phyloP scores from a whole-genome alignment of 2,113 vertebrate species.

The Otocyon megalotis region DNA sequence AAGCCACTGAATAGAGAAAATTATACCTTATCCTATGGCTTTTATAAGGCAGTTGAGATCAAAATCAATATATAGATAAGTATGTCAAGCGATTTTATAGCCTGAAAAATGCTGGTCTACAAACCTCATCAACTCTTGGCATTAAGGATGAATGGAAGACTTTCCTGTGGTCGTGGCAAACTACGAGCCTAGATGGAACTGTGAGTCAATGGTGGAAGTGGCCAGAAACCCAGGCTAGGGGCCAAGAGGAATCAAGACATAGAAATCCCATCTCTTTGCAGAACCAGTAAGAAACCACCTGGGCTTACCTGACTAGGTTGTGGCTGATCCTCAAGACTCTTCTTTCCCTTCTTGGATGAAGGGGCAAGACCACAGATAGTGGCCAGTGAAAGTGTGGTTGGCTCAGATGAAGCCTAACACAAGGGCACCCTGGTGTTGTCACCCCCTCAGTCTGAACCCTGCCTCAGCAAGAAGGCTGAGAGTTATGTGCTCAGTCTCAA shows the following conservation, averaged over 20 bases:
- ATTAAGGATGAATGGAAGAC: not conserved
- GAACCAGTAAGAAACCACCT: not conserved
- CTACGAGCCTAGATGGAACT: not conserved
- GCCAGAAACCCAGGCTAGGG: not conserved
- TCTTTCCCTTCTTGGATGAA: not conserved
- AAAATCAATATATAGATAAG: slow-evolving; percentile 42
- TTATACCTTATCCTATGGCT: not conserved
- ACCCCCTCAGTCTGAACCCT: not conserved
- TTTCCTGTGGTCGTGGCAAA: not conserved
- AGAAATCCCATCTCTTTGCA: not conserved
- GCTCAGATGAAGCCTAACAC: not conserved
- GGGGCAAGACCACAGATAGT: not conserved
- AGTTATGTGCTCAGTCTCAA: not conserved
- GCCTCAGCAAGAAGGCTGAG: not conserved
- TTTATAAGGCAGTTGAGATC: not conserved
- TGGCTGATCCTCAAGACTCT: not conserved
- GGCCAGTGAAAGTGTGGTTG: not conserved
- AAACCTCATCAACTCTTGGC: not conserved
- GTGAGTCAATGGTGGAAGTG: too few relatives aligned
- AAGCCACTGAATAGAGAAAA: slow-evolving; percentile 19
- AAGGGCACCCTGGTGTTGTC: not conserved
- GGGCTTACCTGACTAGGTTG: slow-evolving; percentile 66
- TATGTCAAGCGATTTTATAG: not conserved
- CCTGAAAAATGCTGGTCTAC: not conserved
- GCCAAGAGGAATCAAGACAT: not conserved